Evolutionary conservation across 2,888 invertebrate species (phyloP).

Genomic region (Lagria hirta): DNA sequence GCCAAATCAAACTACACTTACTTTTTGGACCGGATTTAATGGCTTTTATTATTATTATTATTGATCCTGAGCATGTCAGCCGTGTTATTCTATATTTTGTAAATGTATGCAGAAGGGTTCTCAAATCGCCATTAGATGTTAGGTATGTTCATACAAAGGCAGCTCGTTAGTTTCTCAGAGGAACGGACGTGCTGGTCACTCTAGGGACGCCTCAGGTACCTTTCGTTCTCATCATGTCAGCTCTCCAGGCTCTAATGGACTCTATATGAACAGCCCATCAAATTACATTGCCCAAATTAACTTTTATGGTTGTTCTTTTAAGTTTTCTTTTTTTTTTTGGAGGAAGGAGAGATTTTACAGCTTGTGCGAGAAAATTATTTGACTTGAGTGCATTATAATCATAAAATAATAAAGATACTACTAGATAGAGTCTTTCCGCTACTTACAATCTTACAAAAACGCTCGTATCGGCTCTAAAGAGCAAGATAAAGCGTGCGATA

Average conservation of each 20-base stretch:
- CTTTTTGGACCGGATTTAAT: no score
- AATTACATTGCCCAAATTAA: conserved; percentile 12
- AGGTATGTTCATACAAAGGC: no score
- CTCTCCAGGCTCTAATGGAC: conserved; percentile 18
- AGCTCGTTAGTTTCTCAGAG: conserved; percentile 50
- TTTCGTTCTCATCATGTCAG: conserved; percentile 48
- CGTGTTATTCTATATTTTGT: no score
- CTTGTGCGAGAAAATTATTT: conserved; percentile 37
- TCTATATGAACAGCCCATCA: conserved; percentile 5
- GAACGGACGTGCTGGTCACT: conserved; percentile 47
- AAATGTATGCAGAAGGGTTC: conserved; percentile 41
- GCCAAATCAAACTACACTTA: no score
- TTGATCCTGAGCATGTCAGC: no score
- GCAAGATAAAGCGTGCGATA: conserved; percentile 45
- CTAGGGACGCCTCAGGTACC: conserved; percentile 51
- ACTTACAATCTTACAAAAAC: conserved; percentile 39
- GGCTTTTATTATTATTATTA: no score
- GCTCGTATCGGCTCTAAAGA: conserved; percentile 39
- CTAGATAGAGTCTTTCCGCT: no score
- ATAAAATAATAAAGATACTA: conserved; percentile 52
- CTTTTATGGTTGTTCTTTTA: no score
- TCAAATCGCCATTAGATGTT: conserved; percentile 50
- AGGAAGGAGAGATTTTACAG: no score
- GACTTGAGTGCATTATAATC: conserved; percentile 44
- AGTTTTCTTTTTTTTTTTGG: no score